These are phyloP conservation scores for Plutomurus gul DNA, from an alignment of 1,140 invertebrate genomes.

Conservation along the genomic window DNA sequence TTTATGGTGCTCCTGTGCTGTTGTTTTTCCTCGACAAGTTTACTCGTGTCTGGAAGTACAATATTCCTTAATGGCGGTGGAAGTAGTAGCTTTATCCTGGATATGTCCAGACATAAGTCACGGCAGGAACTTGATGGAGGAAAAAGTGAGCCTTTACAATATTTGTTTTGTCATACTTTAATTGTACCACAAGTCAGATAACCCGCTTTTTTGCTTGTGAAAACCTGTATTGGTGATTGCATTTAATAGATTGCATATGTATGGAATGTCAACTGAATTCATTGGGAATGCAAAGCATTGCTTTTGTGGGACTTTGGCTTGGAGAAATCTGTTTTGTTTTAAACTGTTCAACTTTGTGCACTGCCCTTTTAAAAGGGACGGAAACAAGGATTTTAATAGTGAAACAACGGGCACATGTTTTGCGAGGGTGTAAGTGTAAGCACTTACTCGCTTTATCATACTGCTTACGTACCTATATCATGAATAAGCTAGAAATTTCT, in stretches of 20 bases:
- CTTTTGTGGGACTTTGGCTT: too few species aligned
- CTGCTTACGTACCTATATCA: too few species aligned
- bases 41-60: constrained; percentile 13
- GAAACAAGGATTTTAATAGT: constrained; percentile 13
- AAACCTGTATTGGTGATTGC: too few species aligned
- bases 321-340: neutral
- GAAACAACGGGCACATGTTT: constrained; percentile 5
- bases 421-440: neutral
- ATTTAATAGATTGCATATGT: too few species aligned
- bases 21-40: neutral
- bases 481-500: too few species aligned
- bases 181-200: too few species aligned
- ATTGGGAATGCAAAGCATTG: neutral
- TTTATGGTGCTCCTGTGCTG: constrained; percentile 21
- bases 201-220: too few species aligned
- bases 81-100: neutral
- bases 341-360: neutral
- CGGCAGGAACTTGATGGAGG: constrained; percentile 35
- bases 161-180: too few species aligned
- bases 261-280: too few species aligned
- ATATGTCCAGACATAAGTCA: constrained; percentile 3
- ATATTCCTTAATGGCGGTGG: neutral
- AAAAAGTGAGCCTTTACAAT: constrained; percentile 37
- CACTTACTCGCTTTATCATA: too few species aligned
- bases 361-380: neutral